A percentile compares a stretch with the other conserved stretches of the same genome.
phyloP scores from a whole-genome alignment of 2,113 vertebrate genomes.

The Muscicapa adusta region DNA sequence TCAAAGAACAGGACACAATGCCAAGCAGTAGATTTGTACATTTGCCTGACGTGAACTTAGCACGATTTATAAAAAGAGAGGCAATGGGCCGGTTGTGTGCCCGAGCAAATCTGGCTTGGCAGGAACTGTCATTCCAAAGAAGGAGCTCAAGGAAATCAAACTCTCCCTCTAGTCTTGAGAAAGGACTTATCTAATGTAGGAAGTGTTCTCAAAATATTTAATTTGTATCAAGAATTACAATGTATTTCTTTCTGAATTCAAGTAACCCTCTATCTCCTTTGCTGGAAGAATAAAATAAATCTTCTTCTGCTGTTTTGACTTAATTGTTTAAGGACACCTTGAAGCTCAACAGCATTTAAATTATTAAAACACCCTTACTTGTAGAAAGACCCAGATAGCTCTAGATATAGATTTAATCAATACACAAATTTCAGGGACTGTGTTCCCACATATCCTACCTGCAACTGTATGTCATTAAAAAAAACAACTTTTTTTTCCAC shows the following conservation, averaged over 20 bases:
- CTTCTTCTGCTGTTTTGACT: neutral
- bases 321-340: neutral
- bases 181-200: neutral
- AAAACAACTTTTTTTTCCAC: neutral
- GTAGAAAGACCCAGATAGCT: neutral
- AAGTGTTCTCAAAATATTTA: neutral
- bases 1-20: neutral
- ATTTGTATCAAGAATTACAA: neutral
- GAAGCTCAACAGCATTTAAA: neutral
- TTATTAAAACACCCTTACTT: neutral
- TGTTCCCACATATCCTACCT: neutral
- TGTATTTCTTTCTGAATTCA: neutral
- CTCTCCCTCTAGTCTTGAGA: neutral
- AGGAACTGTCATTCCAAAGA: neutral
- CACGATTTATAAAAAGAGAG: neutral
- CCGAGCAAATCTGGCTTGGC: neutral
- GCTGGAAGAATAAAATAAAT: neutral
- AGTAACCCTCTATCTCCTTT: neutral
- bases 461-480: neutral
- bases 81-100: neutral
- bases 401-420: neutral
- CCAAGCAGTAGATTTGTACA: slow-evolving; percentile 25
- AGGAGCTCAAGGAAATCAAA: neutral
- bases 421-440: neutral
- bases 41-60: slow-evolving; percentile 45